A percentile compares a stretch with the other conserved stretches of the same genome.
Evolutionary conservation across 1,140 invertebrate species (phyloP).

Genomic region (Ctenoplectra terminalis): DNA sequence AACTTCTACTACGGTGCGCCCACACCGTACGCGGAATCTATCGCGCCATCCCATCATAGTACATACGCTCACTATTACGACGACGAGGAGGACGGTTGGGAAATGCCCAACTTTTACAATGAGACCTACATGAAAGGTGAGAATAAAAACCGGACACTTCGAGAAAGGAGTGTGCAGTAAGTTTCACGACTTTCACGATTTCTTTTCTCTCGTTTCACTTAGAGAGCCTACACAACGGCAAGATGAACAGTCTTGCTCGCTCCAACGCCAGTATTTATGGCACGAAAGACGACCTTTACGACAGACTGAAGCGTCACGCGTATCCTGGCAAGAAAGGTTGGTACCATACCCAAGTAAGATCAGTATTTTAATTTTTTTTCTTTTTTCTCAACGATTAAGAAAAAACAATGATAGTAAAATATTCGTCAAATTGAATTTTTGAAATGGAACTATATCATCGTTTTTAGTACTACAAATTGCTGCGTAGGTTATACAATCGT

Average conservation of each 20-base stretch:
- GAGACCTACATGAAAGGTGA: constrained; percentile 97
- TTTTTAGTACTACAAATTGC: background rate
- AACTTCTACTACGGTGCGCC: constrained; percentile 98
- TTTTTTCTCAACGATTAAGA: background rate
- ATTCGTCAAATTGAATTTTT: too few species aligned
- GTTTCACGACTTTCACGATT: background rate
- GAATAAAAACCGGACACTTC: background rate
- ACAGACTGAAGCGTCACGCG: constrained; percentile 96
- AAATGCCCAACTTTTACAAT: constrained; percentile 98
- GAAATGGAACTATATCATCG: background rate
- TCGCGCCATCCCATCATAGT: constrained; percentile 96
- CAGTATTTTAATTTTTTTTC: background rate
- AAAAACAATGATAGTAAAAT: too few species aligned
- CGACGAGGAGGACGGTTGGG: constrained; percentile 97
- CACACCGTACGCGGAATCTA: constrained; percentile 95
- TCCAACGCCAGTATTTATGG: constrained; percentile 97
- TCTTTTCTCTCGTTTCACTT: constrained; percentile 7
- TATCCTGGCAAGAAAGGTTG: constrained; percentile 98
- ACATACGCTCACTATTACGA: constrained; percentile 97
- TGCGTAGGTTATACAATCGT: background rate
- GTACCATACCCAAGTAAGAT: background rate
- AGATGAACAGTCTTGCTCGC: constrained; percentile 94
- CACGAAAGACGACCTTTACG: constrained; percentile 97
- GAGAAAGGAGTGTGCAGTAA: background rate
- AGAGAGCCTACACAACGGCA: constrained; percentile 92